These are phyloP conservation scores for Propithecus perrieri DNA, from an alignment of 2,797 vertebrate genomes.

Conservation along the genomic window DNA sequence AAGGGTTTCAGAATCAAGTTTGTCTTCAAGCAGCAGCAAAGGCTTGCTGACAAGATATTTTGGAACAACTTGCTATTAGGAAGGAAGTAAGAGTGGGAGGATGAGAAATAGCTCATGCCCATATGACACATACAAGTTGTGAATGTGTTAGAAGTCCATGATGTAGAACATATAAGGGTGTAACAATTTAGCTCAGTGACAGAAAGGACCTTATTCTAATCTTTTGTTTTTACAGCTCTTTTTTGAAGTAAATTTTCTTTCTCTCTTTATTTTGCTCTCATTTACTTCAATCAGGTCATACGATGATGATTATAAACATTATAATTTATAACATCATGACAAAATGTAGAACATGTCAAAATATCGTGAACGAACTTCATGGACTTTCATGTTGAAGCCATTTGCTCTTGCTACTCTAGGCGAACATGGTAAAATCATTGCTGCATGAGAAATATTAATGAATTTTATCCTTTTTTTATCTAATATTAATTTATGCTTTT, in stretches of 20 bases:
- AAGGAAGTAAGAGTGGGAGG: constrained; percentile 86
- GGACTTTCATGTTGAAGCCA: neutral
- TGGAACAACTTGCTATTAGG: constrained; percentile 85
- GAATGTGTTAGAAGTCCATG: constrained; percentile 72
- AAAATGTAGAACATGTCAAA: constrained; percentile 20
- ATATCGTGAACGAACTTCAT: neutral
- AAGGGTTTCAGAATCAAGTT: constrained; percentile 71
- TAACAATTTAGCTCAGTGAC: constrained; percentile 71
- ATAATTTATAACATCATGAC: neutral
- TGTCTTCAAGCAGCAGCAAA: constrained; percentile 76
- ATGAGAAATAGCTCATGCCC: constrained; percentile 83
- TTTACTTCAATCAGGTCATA: constrained; percentile 19
- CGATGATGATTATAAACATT: neutral
- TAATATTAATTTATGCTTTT: constrained; percentile 49
- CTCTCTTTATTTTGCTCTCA: constrained; percentile 2
- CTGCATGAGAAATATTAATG: neutral
- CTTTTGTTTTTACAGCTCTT: constrained; percentile 53
- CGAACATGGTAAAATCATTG: neutral
- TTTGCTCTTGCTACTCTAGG: neutral
- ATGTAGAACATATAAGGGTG: constrained; percentile 76
- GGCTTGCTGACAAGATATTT: constrained; percentile 84
- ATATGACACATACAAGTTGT: constrained; percentile 79
- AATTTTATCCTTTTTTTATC: neutral
- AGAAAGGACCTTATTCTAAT: constrained; percentile 71
- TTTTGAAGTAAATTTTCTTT: neutral